Percentiles rank a stretch among this genome's conserved stretches.
Evolutionary conservation across 2,113 vertebrate species (phyloP).

Genomic region (Oreotrochilus melanogaster): DNA sequence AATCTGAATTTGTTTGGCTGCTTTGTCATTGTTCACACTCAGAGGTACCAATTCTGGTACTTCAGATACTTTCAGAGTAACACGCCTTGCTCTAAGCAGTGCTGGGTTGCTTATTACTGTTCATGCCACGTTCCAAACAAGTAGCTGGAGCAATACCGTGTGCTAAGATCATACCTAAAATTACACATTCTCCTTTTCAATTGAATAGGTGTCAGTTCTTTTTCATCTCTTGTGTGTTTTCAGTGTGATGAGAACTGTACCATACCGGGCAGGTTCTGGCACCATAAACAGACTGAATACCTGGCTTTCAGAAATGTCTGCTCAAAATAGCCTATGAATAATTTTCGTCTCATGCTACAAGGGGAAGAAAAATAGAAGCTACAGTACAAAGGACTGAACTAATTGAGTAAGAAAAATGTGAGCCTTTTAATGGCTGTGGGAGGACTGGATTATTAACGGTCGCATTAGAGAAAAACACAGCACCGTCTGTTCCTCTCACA

Average conservation of each 20-base stretch:
- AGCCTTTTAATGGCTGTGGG: neutral
- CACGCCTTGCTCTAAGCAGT: neutral
- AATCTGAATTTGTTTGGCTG: neutral
- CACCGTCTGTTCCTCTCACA: neutral
- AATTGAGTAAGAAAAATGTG: constrained; percentile 17
- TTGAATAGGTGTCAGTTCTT: neutral
- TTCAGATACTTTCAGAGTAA: neutral
- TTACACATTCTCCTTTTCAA: neutral
- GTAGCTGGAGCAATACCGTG: neutral
- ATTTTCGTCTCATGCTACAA: neutral
- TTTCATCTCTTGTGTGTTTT: neutral
- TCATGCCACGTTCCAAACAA: neutral
- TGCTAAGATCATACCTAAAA: neutral
- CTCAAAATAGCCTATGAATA: neutral
- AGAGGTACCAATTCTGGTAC: neutral
- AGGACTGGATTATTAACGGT: constrained; percentile 3
- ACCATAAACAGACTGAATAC: neutral
- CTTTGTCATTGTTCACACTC: neutral
- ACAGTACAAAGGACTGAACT: constrained; percentile 17
- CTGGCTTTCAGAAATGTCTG: neutral
- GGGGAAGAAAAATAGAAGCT: constrained; percentile 30
- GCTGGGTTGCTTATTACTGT: neutral
- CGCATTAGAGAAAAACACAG: neutral
- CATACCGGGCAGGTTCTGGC: neutral
- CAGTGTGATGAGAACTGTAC: neutral